Conservation (phyloP, 2,888 invertebrate species). For the Athalia rosae region DNA sequence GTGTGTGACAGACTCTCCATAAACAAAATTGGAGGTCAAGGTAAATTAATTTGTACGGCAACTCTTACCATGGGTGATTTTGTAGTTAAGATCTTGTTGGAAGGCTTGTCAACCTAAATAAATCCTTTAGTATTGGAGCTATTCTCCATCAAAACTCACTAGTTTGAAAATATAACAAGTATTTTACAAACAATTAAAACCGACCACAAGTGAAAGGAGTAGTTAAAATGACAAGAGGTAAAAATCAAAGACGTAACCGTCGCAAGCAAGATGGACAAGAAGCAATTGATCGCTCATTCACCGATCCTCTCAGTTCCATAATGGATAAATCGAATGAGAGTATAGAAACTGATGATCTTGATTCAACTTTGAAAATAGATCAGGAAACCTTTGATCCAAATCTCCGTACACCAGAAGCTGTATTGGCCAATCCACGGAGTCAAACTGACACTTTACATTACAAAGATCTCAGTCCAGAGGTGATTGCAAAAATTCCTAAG, state of each 20-base stretch:
- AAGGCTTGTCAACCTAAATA: too few species aligned
- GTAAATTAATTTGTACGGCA: too few species aligned
- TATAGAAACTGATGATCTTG: conserved; percentile 26
- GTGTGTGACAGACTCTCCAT: too few species aligned
- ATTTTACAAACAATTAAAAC: neutral
- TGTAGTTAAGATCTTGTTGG: too few species aligned
- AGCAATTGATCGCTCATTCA: conserved; percentile 15
- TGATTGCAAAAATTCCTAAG: conserved; percentile 51
- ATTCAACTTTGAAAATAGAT: conserved; percentile 45
- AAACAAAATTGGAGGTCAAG: too few species aligned
- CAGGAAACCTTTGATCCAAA: conserved; percentile 29
- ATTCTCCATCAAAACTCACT: neutral
- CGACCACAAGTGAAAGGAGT: neutral
- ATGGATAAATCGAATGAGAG: conserved; percentile 27
- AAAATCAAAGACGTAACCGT: conserved; percentile 47
- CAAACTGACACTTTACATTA: conserved; percentile 51
- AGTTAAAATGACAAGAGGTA: conserved; percentile 50
- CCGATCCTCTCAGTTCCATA: conserved; percentile 43
- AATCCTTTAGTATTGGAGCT: too few species aligned
- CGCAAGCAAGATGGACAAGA: conserved; percentile 39
- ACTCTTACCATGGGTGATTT: too few species aligned
- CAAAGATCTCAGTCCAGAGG: conserved; percentile 60
- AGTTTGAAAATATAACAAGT: neutral
- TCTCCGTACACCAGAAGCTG: conserved; percentile 58
- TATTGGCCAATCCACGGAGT: conserved; percentile 53